phyloP scores from a whole-genome alignment of 2,888 invertebrate genomes.

The Belgica antarctica region DNA sequence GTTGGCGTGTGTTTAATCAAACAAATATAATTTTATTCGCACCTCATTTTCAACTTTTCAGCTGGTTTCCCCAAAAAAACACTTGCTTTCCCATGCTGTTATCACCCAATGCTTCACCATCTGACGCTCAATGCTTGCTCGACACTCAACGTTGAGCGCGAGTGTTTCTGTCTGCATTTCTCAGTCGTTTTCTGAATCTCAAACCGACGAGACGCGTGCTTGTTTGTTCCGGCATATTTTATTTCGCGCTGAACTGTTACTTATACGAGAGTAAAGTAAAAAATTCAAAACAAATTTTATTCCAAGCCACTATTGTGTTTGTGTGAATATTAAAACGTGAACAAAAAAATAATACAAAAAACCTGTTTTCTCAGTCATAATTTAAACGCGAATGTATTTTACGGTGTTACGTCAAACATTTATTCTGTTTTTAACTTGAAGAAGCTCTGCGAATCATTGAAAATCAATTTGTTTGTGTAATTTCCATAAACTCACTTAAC shows the following conservation, averaged over 20 bases:
- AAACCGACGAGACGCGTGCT: neutral
- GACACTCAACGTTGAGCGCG: neutral
- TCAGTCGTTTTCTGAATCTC: neutral
- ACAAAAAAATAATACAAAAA: slow-evolving; percentile 8
- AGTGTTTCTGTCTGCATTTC: neutral
- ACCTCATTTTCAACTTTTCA: no score
- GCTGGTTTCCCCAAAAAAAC: no score
- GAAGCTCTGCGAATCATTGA: neutral
- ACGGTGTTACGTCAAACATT: slow-evolving; percentile 22
- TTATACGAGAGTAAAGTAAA: slow-evolving; percentile 6
- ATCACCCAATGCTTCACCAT: neutral
- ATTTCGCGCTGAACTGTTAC: neutral
- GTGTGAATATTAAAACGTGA: slow-evolving; percentile 9
- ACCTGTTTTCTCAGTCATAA: slow-evolving; percentile 12
- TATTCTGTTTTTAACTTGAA: neutral
- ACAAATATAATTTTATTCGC: no score
- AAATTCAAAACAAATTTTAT: slow-evolving; percentile 16
- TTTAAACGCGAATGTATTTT: neutral
- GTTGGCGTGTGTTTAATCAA: no score
- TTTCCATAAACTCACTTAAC: slow-evolving; percentile 2
- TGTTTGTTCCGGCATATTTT: neutral
- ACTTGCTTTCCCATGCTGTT: no score
- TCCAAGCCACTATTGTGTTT: neutral
- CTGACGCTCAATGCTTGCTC: neutral
- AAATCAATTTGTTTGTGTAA: neutral